These are phyloP conservation scores for Pangasianodon hypophthalmus DNA, from an alignment of 2,113 vertebrate species.

Conservation along the genomic window DNA sequence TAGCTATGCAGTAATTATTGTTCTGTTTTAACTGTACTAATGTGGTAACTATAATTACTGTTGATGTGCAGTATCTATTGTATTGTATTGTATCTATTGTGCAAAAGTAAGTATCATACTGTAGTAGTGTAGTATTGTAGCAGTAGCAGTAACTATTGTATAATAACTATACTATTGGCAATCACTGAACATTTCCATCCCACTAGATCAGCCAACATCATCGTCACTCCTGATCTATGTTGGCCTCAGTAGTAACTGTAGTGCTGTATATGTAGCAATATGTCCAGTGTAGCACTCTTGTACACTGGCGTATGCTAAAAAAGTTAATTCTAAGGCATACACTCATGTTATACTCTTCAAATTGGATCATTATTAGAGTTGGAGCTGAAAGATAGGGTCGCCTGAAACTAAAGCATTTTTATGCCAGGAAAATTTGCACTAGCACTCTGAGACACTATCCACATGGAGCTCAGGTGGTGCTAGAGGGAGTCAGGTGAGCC, in stretches of 20 bases:
- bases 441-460: background rate
- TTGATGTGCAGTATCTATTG: background rate
- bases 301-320: background rate
- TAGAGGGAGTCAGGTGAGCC: conserved; percentile 1
- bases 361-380: background rate
- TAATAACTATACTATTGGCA: background rate
- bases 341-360: background rate
- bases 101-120: background rate
- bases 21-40: background rate
- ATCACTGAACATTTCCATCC: background rate
- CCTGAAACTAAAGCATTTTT: background rate
- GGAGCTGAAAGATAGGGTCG: background rate
- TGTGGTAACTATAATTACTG: background rate
- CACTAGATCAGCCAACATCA: background rate
- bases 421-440: background rate
- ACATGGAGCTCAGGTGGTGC: background rate
- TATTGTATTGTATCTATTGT: background rate
- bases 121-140: background rate
- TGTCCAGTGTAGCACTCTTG: background rate
- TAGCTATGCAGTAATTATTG: background rate
- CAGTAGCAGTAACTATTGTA: background rate
- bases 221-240: background rate
- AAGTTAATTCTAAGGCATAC: background rate
- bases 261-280: background rate
- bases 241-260: background rate